phyloP scores from a whole-genome alignment of 2,888 invertebrate genomes.

The Galeopsomyia nigrocyanea region DNA sequence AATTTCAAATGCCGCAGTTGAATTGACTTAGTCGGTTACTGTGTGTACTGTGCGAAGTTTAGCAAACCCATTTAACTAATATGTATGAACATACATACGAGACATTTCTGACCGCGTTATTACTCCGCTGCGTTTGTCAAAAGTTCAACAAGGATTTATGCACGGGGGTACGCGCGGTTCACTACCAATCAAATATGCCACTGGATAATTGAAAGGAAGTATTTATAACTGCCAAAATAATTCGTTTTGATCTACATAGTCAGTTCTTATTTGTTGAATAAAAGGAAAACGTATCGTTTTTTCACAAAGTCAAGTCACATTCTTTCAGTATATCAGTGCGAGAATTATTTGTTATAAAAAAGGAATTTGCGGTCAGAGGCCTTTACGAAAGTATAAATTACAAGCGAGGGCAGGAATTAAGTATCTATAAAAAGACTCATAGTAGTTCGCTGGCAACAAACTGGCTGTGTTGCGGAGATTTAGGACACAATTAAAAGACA shows the following conservation, averaged over 20 bases:
- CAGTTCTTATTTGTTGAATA: neutral
- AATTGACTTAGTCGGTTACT: neutral
- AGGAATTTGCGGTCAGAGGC: constrained; percentile 10
- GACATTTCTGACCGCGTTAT: too few species aligned
- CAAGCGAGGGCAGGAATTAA: constrained; percentile 38
- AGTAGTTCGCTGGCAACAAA: constrained; percentile 44
- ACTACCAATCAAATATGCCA: too few species aligned
- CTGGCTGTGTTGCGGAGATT: constrained; percentile 41
- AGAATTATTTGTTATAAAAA: constrained; percentile 23
- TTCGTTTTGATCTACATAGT: neutral
- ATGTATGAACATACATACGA: too few species aligned
- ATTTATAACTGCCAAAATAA: neutral
- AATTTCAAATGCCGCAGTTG: too few species aligned
- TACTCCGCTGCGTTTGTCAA: too few species aligned
- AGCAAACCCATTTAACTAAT: neutral
- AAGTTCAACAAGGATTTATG: too few species aligned
- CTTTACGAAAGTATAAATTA: constrained; percentile 25
- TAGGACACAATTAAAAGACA: constrained; percentile 43
- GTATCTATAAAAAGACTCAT: constrained; percentile 47
- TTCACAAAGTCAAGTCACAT: neutral
- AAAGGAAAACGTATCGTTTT: neutral
- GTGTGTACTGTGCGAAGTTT: neutral
- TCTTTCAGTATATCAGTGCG: neutral
- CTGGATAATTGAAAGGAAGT: too few species aligned
- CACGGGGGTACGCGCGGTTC: too few species aligned